Evolutionary conservation across 2,888 invertebrate genomes (phyloP).

Genomic region (Dryobotodes eremita): DNA sequence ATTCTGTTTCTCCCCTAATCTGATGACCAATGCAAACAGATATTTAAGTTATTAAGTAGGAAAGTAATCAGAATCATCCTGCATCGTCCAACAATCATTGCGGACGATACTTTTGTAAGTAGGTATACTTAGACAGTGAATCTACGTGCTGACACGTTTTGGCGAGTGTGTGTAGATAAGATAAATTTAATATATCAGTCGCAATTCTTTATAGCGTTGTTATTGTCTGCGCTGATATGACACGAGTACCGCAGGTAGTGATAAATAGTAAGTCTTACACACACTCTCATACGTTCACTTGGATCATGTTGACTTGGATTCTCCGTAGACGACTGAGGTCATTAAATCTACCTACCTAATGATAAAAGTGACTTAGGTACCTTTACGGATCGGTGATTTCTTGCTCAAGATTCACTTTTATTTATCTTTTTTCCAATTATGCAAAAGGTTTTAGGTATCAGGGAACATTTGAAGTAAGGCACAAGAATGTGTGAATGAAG

Average conservation of each 20-base stretch:
- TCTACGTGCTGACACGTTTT: conserved; percentile 61
- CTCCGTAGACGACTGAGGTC: conserved; percentile 53
- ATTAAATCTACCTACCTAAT: conserved; percentile 33
- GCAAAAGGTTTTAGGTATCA: not conserved
- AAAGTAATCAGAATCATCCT: conserved; percentile 23
- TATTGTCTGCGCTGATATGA: conserved; percentile 64
- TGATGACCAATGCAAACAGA: conserved; percentile 5
- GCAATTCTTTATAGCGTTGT: conserved; percentile 62
- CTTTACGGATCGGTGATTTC: conserved; percentile 24
- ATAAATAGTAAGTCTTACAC: conserved; percentile 42
- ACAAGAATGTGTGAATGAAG: too few species aligned
- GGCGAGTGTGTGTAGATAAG: conserved; percentile 60
- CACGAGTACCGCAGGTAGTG: conserved; percentile 45
- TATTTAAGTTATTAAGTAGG: conserved; percentile 15
- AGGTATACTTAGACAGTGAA: conserved; percentile 39
- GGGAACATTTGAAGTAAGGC: not conserved
- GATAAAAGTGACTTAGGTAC: conserved; percentile 37
- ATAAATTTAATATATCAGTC: conserved; percentile 56
- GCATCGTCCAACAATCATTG: conserved; percentile 11
- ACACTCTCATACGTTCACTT: conserved; percentile 11
- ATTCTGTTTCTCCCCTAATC: conserved; percentile 44
- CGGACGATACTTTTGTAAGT: conserved; percentile 35
- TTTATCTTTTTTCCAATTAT: not conserved
- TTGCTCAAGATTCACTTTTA: conserved; percentile 26
- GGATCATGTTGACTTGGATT: conserved; percentile 38